Percentiles rank a stretch among this genome's conserved stretches.
phyloP scores from a whole-genome alignment of 2,797 vertebrate genomes.

The Premnoplex brunnescens region DNA sequence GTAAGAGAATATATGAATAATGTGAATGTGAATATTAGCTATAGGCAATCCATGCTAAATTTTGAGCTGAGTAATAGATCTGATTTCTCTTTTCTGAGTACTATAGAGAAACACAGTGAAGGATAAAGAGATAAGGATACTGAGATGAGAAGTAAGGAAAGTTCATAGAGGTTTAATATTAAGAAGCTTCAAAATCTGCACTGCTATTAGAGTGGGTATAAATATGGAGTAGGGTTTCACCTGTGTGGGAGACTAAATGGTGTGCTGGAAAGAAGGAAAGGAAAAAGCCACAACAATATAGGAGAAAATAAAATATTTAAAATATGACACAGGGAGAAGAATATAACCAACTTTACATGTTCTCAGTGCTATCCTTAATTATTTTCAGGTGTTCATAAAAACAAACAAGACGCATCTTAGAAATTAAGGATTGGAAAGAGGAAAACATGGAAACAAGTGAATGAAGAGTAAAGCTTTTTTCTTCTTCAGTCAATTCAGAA shows the following conservation, averaged over 20 bases:
- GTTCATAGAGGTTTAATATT: neutral
- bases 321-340: neutral
- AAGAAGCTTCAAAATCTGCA: neutral
- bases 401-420: neutral
- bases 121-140: neutral
- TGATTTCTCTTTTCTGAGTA: neutral
- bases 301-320: neutral
- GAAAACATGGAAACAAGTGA: neutral
- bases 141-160: neutral
- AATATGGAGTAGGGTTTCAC: neutral
- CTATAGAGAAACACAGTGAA: neutral
- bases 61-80: neutral
- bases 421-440: neutral
- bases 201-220: neutral
- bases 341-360: accelerated
- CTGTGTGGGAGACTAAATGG: neutral
- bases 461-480: neutral
- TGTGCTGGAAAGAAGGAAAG: neutral
- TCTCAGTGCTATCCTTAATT: neutral
- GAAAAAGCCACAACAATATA: neutral
- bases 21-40: neutral
- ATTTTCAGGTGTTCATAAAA: neutral
- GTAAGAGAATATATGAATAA: neutral
- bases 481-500: neutral
- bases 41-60: neutral